Conservation (phyloP, 2,888 invertebrate species). For the Dione juno region DNA sequence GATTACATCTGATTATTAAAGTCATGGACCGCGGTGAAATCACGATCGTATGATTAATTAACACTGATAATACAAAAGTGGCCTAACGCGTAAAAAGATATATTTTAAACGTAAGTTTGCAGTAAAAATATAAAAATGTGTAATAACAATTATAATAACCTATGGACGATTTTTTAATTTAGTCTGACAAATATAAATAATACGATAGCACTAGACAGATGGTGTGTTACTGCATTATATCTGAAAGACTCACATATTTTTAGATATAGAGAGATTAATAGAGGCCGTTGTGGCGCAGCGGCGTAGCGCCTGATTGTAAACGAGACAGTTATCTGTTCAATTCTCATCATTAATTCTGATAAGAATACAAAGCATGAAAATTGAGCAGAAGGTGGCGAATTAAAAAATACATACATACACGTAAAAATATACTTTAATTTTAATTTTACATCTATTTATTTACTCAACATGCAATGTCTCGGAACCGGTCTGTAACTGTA, state of each 20-base stretch:
- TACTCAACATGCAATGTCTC: neutral
- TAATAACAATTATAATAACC: no score
- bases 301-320: no score
- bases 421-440: neutral
- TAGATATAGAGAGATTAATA: neutral
- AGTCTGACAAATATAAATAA: neutral
- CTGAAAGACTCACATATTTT: neutral
- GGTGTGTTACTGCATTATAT: neutral
- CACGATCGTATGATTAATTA: conserved; percentile 68
- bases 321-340: no score
- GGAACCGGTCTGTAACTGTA: no score
- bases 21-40: conserved; percentile 55
- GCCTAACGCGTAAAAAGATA: neutral
- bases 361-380: no score
- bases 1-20: conserved; percentile 71
- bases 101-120: neutral
- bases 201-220: neutral
- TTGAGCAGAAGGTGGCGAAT: no score
- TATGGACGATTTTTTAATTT: no score
- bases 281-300: no score
- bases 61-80: conserved; percentile 15
- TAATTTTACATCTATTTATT: neutral
- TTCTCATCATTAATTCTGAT: no score
- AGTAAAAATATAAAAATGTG: neutral
- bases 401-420: no score